Evolutionary conservation across 2,113 vertebrate genomes (phyloP).

Genomic region (Aegotheles bennettii): DNA sequence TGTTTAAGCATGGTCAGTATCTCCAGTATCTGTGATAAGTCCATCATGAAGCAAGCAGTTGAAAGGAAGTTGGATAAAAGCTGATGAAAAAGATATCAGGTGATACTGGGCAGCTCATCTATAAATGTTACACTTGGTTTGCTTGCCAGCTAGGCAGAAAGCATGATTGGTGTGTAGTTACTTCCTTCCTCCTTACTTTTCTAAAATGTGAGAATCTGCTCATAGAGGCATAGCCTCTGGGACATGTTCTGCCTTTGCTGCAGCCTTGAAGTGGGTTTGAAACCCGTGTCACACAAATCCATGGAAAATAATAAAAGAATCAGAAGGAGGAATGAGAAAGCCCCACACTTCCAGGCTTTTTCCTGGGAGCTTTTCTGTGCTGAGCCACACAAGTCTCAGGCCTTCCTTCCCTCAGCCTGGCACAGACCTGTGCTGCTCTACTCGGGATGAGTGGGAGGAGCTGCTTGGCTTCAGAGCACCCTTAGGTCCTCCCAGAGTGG

Average conservation of each 20-base stretch:
- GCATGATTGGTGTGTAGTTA: not conserved
- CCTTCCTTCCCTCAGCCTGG: not conserved
- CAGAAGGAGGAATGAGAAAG: not conserved
- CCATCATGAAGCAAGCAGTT: not conserved
- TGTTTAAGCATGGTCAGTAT: not conserved
- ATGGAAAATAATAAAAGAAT: not conserved
- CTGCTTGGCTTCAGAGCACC: not conserved
- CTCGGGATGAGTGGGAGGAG: not conserved
- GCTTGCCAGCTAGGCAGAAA: not conserved
- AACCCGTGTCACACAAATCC: not conserved
- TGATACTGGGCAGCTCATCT: not conserved
- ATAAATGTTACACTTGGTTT: not conserved
- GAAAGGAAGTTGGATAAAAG: not conserved
- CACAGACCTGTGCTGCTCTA: not conserved
- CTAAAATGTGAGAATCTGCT: not conserved
- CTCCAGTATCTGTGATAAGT: not conserved
- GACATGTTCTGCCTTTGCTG: not conserved
- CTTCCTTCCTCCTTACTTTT: not conserved
- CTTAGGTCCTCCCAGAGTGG: not conserved
- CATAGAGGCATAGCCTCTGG: not conserved
- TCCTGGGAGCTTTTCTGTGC: not conserved
- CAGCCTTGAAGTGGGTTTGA: not conserved
- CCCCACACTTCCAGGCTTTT: not conserved
- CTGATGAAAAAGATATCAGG: not conserved
- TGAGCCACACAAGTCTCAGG: accelerated